Conservation (phyloP, 2,113 vertebrate species). For the Actenoides hombroni region DNA sequence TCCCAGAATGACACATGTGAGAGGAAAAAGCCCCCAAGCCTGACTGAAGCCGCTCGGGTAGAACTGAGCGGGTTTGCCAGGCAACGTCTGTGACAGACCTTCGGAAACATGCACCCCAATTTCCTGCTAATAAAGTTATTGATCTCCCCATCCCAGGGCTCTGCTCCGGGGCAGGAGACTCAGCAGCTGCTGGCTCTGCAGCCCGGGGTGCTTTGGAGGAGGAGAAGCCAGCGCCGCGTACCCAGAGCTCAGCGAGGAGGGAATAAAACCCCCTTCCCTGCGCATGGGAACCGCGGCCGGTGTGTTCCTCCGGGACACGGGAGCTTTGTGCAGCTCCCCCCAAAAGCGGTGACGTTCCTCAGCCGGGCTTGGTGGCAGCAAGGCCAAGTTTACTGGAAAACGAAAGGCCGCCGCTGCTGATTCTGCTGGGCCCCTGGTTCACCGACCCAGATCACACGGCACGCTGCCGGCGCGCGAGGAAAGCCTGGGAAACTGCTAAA, state of each 20-base stretch:
- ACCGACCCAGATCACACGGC: background rate
- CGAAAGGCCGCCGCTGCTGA: background rate
- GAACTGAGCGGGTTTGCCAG: background rate
- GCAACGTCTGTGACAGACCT: background rate
- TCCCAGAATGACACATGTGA: background rate
- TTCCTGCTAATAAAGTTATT: background rate
- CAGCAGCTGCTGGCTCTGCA: background rate
- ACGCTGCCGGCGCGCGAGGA: background rate
- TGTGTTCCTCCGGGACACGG: background rate
- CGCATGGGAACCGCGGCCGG: fast-evolving
- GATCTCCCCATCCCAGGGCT: background rate
- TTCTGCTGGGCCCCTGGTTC: background rate
- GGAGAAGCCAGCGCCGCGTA: fast-evolving
- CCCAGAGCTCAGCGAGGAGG: background rate
- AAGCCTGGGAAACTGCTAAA: background rate
- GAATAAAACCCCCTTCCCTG: fast-evolving
- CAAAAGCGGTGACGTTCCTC: background rate
- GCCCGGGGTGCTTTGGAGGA: background rate
- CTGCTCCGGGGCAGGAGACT: background rate
- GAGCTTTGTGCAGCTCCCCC: background rate
- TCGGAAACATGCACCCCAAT: background rate
- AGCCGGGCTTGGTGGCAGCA: background rate
- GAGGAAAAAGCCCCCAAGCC: background rate
- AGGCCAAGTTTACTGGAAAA: background rate
- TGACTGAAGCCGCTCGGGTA: fast-evolving